phyloP scores from a whole-genome alignment of 2,113 vertebrate genomes.

The Hepsetus odoe region DNA sequence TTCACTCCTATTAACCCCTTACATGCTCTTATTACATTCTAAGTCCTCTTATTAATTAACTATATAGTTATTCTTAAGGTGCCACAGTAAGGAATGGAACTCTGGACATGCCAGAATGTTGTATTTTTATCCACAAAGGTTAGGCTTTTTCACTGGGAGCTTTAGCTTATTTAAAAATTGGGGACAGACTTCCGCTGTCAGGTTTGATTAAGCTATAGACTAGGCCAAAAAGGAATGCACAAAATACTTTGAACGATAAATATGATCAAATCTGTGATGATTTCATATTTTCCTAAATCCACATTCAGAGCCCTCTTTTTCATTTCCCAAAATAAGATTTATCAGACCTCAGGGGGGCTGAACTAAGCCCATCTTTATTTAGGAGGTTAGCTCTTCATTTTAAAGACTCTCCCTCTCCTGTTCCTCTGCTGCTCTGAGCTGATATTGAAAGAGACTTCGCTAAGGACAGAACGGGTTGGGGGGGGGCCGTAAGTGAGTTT shows the following conservation, averaged over 20 bases:
- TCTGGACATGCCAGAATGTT: neutral
- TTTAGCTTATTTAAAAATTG: neutral
- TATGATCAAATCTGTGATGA: constrained; percentile 40
- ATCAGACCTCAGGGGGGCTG: constrained; percentile 27
- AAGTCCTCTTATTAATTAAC: neutral
- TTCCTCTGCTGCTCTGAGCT: constrained; percentile 68
- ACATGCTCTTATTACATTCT: neutral
- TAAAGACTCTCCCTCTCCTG: constrained; percentile 67
- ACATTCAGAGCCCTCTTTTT: constrained; percentile 46
- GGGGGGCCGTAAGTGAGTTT: constrained; percentile 73
- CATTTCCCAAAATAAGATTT: constrained; percentile 41
- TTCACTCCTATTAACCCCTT: neutral
- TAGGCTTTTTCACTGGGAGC: neutral
- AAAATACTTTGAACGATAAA: constrained; percentile 36
- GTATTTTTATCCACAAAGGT: neutral
- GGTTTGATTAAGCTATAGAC: constrained; percentile 23
- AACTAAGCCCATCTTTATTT: constrained; percentile 46
- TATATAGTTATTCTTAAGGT: neutral
- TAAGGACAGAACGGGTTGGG: constrained; percentile 42
- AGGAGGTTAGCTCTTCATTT: constrained; percentile 66
- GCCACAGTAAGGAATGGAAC: neutral
- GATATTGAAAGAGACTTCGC: constrained; percentile 74
- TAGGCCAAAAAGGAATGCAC: constrained; percentile 56
- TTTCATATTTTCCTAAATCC: constrained; percentile 37
- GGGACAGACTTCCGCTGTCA: neutral